phyloP scores from a whole-genome alignment of 2,113 vertebrate genomes.

The Corythaixoides concolor region DNA sequence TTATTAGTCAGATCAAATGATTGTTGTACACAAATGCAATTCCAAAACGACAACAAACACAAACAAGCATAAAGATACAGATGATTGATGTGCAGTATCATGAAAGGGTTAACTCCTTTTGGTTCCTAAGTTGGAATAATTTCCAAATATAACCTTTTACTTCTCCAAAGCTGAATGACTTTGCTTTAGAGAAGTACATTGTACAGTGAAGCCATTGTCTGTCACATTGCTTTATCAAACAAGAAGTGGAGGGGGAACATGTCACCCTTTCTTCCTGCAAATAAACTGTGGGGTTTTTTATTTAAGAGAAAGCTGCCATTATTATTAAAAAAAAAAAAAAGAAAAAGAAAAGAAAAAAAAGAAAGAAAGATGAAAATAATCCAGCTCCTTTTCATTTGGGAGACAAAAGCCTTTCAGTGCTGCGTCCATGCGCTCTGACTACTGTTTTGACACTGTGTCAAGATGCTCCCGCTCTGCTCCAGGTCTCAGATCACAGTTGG shows the following conservation, averaged over 20 bases:
- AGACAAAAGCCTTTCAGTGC: constrained; percentile 62
- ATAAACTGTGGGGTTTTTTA: not conserved
- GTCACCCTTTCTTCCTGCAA: not conserved
- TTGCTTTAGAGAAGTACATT: not conserved
- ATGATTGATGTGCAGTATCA: not conserved
- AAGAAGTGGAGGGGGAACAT: not conserved
- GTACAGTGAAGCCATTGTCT: constrained; percentile 22
- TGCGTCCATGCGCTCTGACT: constrained; percentile 39
- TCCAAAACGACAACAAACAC: not conserved
- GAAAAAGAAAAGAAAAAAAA: no score
- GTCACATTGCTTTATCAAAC: constrained; percentile 15
- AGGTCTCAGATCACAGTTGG: constrained; percentile 69
- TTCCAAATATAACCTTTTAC: not conserved
- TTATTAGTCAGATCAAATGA: not conserved
- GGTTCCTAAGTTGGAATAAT: not conserved
- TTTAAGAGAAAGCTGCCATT: constrained; percentile 25
- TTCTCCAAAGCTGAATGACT: not conserved
- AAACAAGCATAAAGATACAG: not conserved
- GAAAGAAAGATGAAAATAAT: not conserved
- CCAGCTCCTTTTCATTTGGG: constrained; percentile 53
- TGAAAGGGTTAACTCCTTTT: not conserved
- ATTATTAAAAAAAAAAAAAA: not conserved
- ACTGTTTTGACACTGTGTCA: constrained; percentile 67
- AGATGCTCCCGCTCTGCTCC: constrained; percentile 64
- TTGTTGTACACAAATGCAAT: not conserved